Conservation (phyloP, 2,113 vertebrate species). For the Turdus rufiventris region DNA sequence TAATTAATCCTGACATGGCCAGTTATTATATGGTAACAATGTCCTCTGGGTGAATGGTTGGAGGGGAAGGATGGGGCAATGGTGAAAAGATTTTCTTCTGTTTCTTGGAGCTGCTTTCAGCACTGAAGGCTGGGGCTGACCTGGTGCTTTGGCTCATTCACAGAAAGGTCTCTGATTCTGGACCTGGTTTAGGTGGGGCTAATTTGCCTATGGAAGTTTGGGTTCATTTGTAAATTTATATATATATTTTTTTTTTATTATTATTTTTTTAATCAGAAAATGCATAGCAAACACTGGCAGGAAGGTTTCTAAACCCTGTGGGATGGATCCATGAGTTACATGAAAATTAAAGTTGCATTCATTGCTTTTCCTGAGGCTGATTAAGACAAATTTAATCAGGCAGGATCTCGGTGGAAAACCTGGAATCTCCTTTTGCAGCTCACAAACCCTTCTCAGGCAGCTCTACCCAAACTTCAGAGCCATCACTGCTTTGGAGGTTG, state of each 20-base stretch:
- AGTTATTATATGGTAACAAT: conserved; percentile 21
- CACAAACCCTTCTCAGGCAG: neutral
- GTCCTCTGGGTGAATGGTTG: neutral
- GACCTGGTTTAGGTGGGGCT: neutral
- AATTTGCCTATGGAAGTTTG: neutral
- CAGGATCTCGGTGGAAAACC: neutral
- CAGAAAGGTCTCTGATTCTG: neutral
- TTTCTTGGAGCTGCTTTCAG: neutral
- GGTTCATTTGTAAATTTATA: neutral
- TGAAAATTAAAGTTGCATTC: accelerated
- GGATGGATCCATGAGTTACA: accelerated
- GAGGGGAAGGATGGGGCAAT: neutral
- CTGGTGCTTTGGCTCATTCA: neutral
- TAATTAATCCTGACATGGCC: conserved; percentile 81
- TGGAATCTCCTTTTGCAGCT: neutral
- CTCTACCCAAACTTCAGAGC: neutral
- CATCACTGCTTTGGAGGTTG: accelerated
- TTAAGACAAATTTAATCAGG: neutral
- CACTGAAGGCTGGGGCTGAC: neutral
- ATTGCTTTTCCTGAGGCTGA: neutral
- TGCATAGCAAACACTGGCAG: accelerated
- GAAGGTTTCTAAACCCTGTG: accelerated
- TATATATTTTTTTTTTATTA: accelerated
- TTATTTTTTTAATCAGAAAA: neutral
- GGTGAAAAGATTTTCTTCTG: neutral